A percentile compares a stretch with the other conserved stretches of the same genome.
Conservation (phyloP, 2,888 invertebrate genomes). For the Acronicta psi region DNA sequence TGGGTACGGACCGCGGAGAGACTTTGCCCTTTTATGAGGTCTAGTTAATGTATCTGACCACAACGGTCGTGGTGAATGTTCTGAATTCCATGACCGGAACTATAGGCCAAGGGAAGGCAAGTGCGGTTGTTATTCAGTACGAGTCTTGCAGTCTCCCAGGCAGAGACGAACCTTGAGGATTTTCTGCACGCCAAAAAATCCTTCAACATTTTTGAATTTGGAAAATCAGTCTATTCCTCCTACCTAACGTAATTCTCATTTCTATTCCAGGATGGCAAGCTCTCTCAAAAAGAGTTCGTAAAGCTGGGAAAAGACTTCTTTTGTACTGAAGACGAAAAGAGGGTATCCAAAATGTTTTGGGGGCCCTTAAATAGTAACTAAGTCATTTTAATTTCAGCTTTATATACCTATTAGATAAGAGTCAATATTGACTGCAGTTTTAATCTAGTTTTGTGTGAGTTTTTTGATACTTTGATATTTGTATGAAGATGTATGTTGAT, state of each 20-base stretch:
- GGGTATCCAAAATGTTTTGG: slow-evolving; percentile 96
- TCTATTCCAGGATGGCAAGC: slow-evolving; percentile 90
- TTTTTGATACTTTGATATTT: neutral
- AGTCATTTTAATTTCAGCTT: slow-evolving; percentile 52
- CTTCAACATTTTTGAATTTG: too few relatives aligned
- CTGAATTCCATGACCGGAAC: too few relatives aligned
- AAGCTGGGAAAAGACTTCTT: slow-evolving; percentile 95
- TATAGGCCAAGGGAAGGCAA: too few relatives aligned
- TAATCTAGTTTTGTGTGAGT: neutral
- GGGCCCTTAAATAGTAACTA: slow-evolving; percentile 92
- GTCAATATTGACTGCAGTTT: slow-evolving; percentile 39
- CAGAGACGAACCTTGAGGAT: too few relatives aligned
- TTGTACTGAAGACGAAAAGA: slow-evolving; percentile 92
- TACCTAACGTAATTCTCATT: slow-evolving; percentile 41
- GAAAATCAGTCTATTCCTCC: too few relatives aligned
- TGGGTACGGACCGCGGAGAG: too few relatives aligned
- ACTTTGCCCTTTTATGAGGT: too few relatives aligned
- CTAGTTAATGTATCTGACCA: too few relatives aligned
- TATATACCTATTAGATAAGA: slow-evolving; percentile 26
- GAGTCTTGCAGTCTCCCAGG: too few relatives aligned
- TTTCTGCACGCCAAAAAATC: too few relatives aligned
- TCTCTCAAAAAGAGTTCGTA: slow-evolving; percentile 94
- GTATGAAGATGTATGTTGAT: neutral
- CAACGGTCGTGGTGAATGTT: too few relatives aligned
- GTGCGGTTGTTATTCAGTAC: too few relatives aligned